These are phyloP conservation scores for Mycteria americana DNA, from an alignment of 2,797 vertebrate genomes.

Conservation along the genomic window DNA sequence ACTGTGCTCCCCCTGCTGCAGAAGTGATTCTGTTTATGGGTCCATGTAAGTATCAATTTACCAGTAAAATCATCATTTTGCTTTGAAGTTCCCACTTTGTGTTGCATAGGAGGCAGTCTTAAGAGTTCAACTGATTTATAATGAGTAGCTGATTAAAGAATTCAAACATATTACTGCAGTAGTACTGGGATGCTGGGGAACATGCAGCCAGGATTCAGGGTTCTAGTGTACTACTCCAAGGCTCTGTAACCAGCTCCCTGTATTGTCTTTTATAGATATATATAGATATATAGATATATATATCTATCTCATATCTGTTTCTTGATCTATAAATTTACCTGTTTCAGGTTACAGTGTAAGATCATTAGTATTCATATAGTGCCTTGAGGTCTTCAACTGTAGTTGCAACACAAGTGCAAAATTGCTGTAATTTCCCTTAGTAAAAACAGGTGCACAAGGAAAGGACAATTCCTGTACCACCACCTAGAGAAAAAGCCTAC, in stretches of 20 bases:
- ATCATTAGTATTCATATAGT: neutral
- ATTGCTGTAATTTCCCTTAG: neutral
- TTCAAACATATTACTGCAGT: neutral
- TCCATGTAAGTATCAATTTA: neutral
- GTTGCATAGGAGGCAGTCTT: neutral
- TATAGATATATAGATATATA: neutral
- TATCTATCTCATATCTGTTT: neutral
- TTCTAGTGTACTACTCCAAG: neutral
- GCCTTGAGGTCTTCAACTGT: neutral
- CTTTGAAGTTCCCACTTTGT: neutral
- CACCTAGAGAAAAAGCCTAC: neutral
- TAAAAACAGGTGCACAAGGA: neutral
- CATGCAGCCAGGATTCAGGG: neutral
- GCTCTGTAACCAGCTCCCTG: neutral
- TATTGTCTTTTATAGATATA: neutral
- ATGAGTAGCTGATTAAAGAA: neutral
- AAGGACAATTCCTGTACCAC: neutral
- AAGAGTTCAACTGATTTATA: neutral
- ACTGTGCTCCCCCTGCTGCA: neutral
- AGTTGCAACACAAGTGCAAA: neutral
- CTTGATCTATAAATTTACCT: neutral
- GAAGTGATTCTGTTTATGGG: neutral
- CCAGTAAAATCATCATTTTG: neutral
- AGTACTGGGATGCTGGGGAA: neutral
- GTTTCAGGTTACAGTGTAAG: neutral